Conservation (phyloP, 2,113 vertebrate genomes). For the Lasiurus borealis region DNA sequence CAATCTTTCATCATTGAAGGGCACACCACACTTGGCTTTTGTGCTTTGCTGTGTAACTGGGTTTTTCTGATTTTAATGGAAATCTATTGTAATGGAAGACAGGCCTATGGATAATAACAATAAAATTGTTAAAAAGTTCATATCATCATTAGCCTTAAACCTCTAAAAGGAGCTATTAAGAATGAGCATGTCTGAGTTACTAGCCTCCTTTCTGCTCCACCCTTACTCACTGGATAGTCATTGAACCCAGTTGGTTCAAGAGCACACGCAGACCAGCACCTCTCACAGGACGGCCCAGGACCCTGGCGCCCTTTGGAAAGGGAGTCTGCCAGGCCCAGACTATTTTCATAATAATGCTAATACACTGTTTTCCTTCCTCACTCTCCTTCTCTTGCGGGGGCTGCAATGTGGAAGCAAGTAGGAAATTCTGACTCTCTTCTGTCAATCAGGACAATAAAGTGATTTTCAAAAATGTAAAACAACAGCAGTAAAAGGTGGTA, state of each 20-base stretch:
- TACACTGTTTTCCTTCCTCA: not conserved
- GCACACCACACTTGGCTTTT: not conserved
- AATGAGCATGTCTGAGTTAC: not conserved
- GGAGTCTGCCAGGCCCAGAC: not conserved
- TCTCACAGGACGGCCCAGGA: not conserved
- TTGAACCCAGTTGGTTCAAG: not conserved
- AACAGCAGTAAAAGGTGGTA: not conserved
- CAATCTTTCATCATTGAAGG: not conserved
- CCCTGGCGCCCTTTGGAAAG: not conserved
- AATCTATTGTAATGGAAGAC: not conserved
- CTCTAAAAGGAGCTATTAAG: not conserved
- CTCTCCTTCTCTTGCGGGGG: not conserved
- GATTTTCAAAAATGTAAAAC: not conserved
- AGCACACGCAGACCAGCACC: not conserved
- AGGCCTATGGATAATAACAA: not conserved
- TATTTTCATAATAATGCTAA: not conserved
- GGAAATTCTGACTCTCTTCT: not conserved
- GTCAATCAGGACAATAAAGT: not conserved
- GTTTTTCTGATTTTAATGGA: constrained; percentile 15
- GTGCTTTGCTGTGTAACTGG: not conserved
- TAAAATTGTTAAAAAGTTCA: not conserved
- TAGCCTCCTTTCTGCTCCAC: not conserved
- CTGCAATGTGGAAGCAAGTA: not conserved
- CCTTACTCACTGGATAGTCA: not conserved
- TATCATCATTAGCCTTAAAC: not conserved